Conservation (phyloP, 2,797 vertebrate species). For the Sorex maritimensis region DNA sequence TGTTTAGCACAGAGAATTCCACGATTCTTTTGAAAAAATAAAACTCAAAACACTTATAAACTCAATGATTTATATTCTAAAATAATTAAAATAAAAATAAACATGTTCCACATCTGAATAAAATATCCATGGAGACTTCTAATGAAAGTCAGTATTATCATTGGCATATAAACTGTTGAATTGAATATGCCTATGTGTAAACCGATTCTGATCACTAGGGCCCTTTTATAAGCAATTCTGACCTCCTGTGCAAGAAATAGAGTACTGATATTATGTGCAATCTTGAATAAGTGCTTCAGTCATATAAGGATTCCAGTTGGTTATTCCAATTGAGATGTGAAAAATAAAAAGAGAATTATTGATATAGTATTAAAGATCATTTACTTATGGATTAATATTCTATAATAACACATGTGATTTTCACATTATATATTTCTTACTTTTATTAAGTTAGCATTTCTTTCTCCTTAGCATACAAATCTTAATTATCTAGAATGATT, state of each 20-base stretch:
- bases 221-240: not conserved
- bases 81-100: constrained; percentile 60
- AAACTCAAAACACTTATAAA: not conserved
- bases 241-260: not conserved
- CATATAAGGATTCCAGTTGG: not conserved
- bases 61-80: constrained; percentile 23
- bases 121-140: not conserved
- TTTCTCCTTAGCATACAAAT: not conserved
- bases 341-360: not conserved
- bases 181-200: not conserved
- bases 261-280: not conserved
- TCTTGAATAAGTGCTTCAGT: not conserved
- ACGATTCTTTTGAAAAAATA: constrained; percentile 55
- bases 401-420: not conserved
- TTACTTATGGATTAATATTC: not conserved
- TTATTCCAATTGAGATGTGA: not conserved
- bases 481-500: not conserved
- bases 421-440: not conserved
- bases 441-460: not conserved
- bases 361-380: not conserved
- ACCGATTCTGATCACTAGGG: not conserved
- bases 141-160: not conserved
- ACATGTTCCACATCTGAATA: not conserved
- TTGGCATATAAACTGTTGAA: constrained; percentile 8
- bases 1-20: not conserved